Conservation (phyloP, 2,888 invertebrate genomes). For the Caenorhabditis parvicauda region DNA sequence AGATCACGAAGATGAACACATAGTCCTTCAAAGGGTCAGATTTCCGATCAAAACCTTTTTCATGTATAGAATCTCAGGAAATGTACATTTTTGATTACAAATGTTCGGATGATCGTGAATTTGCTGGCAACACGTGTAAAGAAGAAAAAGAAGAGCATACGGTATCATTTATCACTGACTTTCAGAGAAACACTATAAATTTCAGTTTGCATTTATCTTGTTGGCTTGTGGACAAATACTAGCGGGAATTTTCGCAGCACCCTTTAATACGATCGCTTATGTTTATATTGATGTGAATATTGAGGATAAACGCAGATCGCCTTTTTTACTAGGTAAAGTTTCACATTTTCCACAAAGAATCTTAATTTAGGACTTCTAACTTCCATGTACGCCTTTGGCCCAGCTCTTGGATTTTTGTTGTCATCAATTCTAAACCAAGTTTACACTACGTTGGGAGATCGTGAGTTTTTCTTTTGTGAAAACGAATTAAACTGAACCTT, state of each 20-base stretch:
- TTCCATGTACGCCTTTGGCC: constrained; percentile 55
- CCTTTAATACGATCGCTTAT: constrained; percentile 53
- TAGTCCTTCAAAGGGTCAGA: constrained; percentile 18
- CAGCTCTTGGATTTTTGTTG: constrained; percentile 51
- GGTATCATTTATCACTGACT: constrained; percentile 3
- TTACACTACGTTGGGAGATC: constrained; percentile 41
- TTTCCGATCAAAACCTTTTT: not conserved
- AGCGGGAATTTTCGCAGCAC: constrained; percentile 49
- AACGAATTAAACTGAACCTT: constrained; percentile 3
- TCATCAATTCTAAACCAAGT: constrained; percentile 43
- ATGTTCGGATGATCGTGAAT: constrained; percentile 19
- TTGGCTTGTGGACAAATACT: constrained; percentile 41
- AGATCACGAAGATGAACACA: constrained; percentile 26
- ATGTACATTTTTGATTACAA: constrained; percentile 23
- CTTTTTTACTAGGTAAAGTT: constrained; percentile 42
- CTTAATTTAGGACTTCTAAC: constrained; percentile 45
- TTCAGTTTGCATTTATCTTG: constrained; percentile 41
- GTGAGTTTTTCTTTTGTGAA: constrained; percentile 9
- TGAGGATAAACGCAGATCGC: constrained; percentile 34
- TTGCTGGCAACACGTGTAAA: too few relatives aligned
- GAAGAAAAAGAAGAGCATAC: constrained; percentile 34
- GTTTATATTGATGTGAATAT: constrained; percentile 55
- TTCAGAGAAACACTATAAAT: not conserved
- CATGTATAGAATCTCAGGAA: constrained; percentile 12
- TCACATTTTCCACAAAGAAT: not conserved